A percentile compares a stretch with the other conserved stretches of the same genome.
phyloP scores from a whole-genome alignment of 2,113 vertebrate species.

The Zosterops borbonicus region DNA sequence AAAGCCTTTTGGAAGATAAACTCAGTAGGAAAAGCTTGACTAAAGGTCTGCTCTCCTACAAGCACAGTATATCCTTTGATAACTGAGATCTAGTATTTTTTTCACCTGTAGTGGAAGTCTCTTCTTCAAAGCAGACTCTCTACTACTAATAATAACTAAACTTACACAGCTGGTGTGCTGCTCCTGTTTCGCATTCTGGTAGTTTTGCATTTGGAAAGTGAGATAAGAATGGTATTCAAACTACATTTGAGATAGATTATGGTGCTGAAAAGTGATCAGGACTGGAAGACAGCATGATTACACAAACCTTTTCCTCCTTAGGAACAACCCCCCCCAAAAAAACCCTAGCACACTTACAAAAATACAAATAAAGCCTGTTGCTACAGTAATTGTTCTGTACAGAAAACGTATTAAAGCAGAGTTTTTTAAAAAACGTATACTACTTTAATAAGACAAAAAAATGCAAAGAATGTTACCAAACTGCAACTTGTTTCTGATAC shows the following conservation, averaged over 20 bases:
- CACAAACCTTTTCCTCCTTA: neutral
- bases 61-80: neutral
- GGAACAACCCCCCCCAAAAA: neutral
- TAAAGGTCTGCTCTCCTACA: neutral
- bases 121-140: neutral
- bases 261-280: neutral
- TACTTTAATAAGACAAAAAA: neutral
- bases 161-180: neutral
- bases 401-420: neutral
- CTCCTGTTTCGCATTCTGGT: neutral
- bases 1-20: neutral
- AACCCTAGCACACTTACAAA: neutral
- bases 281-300: neutral
- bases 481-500: neutral
- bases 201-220: neutral
- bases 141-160: neutral
- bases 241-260: neutral
- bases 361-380: neutral
- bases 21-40: neutral
- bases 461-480: neutral
- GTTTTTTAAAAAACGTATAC: neutral
- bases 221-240: neutral
- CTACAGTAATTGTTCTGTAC: neutral
- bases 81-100: neutral
- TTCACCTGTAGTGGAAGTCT: neutral